Evolutionary conservation across 2,113 vertebrate species (phyloP), one percentile per base, ranked within the genome.

Genomic region (Penelope pileata): DNA sequence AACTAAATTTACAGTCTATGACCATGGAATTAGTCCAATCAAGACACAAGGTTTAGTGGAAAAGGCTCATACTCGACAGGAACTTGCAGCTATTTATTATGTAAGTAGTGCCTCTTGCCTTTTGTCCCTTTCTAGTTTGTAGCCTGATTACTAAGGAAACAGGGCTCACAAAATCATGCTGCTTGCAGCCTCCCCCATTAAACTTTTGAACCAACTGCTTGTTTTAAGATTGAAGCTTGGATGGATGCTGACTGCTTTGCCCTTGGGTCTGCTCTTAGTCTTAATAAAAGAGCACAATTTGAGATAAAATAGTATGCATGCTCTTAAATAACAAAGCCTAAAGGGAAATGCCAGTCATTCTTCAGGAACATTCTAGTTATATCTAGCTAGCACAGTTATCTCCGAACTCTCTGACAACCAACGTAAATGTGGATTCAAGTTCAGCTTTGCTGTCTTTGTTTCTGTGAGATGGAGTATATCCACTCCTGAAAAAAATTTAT

Each of bases 1-100:
- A 77, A 99, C 99, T 54, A 99, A 99, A 96, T 99, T 99, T 96
- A 99, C 99, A 0, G 99, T 99, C 53, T 99, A 99, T 47, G 99
- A 99, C 96, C 98, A 98, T 10, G 99, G 99, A 36, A 98, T 98
- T 77, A 99, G 98, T 90, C 99, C 99, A 11, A 43, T 96, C 86
- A 99, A 99, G 96, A 98, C 98, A 90, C 98, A 97, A 32, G 98
- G 98, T 58, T 97, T 98, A 67, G 94, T 98, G 86, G 99, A 99
- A 53, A 98, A 99, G 90, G 97, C 97, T 95, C 98, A 97, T 85
- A 98, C 94, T 1, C 98, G 99, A 21, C 99, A 99, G 96, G 99
- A 99, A 90, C 98, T 99, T 32, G 99, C 99, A 6, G 99, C 99
- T 82, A 95, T 99, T 97, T 99, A 98, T 94, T 99, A 99, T 1